A percentile compares a stretch with the other conserved stretches of the same genome.
Conservation (phyloP, 2,797 vertebrate species). For the Scyliorhinus canicula region DNA sequence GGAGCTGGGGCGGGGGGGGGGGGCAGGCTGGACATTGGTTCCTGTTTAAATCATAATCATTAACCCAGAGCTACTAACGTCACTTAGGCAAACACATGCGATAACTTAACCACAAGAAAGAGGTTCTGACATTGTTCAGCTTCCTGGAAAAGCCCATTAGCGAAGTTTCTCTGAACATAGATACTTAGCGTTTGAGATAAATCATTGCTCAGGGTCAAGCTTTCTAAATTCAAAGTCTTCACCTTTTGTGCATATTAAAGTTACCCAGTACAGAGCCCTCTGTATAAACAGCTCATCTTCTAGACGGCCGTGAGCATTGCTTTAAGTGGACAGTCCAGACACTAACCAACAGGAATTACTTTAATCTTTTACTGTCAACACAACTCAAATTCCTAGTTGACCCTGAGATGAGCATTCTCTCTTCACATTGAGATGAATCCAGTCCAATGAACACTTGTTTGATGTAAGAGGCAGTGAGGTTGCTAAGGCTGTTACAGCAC, state of each 20-base stretch:
- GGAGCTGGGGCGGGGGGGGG: too few relatives aligned
- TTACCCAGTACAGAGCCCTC: not conserved
- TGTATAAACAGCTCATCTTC: not conserved
- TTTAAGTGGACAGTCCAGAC: not conserved
- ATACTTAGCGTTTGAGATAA: constrained; percentile 37
- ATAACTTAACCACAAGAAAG: constrained; percentile 66
- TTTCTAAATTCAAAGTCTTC: constrained; percentile 10
- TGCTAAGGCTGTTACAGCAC: too few relatives aligned
- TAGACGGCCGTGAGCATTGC: not conserved
- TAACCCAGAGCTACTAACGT: constrained; percentile 12
- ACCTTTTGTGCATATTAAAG: constrained; percentile 11
- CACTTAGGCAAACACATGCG: constrained; percentile 36
- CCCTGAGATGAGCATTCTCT: too few relatives aligned
- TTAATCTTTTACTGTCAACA: not conserved
- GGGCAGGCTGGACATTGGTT: not conserved
- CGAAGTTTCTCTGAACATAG: constrained; percentile 29
- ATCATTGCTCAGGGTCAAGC: constrained; percentile 17
- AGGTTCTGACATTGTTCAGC: constrained; percentile 61
- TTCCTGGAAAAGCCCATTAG: constrained; percentile 66
- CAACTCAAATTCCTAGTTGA: not conserved
- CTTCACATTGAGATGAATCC: not conserved
- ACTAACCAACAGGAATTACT: not conserved
- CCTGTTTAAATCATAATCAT: constrained; percentile 21
- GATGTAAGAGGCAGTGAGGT: not conserved
- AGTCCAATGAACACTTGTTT: not conserved